These are phyloP conservation scores for Enteromius anoplus DNA, from an alignment of 2,797 vertebrate genomes.

Conservation along the genomic window DNA sequence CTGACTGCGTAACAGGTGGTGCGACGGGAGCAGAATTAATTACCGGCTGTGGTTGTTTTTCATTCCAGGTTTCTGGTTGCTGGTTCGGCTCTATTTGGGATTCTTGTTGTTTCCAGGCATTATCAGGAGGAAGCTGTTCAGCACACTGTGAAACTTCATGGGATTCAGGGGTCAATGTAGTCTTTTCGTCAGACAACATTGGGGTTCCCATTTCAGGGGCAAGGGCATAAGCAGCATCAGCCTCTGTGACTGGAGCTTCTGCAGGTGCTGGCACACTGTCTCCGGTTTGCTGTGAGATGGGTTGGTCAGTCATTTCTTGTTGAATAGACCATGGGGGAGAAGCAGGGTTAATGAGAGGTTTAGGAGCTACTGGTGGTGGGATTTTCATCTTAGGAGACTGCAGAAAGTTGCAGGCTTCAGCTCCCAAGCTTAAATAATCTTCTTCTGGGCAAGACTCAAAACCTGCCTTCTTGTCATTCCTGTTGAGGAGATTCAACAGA, in stretches of 20 bases:
- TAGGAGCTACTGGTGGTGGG: constrained; percentile 96
- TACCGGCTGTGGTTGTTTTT: constrained; percentile 58
- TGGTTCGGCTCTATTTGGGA: constrained; percentile 69
- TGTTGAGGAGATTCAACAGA: constrained; percentile 88
- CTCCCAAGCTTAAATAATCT: constrained; percentile 97
- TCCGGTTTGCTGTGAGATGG: constrained; percentile 81
- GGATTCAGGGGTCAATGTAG: constrained; percentile 65
- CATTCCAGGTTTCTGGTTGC: constrained; percentile 66
- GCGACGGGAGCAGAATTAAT: constrained; percentile 46
- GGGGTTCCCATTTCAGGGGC: constrained; percentile 66
- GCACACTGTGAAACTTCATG: constrained; percentile 44
- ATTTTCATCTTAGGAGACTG: constrained; percentile 83
- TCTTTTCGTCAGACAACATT: constrained; percentile 63
- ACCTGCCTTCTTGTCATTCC: constrained; percentile 84
- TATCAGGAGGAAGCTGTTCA: constrained; percentile 62
- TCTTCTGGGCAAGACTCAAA: constrained; percentile 94
- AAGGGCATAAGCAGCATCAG: constrained; percentile 64
- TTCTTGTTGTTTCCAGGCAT: constrained; percentile 69
- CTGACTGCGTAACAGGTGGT: constrained; percentile 64
- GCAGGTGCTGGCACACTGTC: constrained; percentile 76
- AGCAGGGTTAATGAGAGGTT: constrained; percentile 85
- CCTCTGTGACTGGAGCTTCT: constrained; percentile 67
- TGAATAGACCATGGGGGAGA: constrained; percentile 87
- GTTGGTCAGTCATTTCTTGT: constrained; percentile 74
- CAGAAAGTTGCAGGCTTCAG: constrained; percentile 98